Conservation (phyloP, 2,888 invertebrate species). For the Notodonta dromedarius region DNA sequence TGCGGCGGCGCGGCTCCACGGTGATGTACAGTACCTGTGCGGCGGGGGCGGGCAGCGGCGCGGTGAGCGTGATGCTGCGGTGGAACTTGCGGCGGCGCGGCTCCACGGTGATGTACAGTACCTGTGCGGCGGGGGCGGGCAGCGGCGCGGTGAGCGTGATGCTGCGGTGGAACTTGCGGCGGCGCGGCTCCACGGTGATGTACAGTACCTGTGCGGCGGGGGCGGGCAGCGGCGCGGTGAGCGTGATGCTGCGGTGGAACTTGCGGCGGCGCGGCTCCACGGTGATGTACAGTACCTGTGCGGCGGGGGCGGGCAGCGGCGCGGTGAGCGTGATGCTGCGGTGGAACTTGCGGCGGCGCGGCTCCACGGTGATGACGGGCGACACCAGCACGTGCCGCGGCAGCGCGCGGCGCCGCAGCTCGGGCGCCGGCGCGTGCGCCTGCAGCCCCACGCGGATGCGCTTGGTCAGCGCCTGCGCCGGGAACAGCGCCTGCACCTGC, state of each 20-base stretch:
- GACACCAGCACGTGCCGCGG: conserved; percentile 99
- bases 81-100: too few relatives aligned
- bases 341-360: conserved; percentile 98
- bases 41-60: too few relatives aligned
- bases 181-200: too few relatives aligned
- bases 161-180: too few relatives aligned
- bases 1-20: too few relatives aligned
- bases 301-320: conserved; percentile 87
- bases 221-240: too few relatives aligned
- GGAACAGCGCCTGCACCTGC: conserved; percentile 91
- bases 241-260: background rate
- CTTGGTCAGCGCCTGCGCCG: conserved; percentile 98
- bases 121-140: too few relatives aligned
- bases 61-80: too few relatives aligned
- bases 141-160: too few relatives aligned
- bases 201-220: too few relatives aligned
- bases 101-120: too few relatives aligned
- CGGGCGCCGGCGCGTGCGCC: conserved; percentile 97
- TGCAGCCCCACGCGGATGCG: conserved; percentile 99
- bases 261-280: background rate
- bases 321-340: conserved; percentile 98
- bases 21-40: too few relatives aligned
- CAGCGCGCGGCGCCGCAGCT: conserved; percentile 92
- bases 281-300: conserved; percentile 35
- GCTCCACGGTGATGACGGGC: conserved; percentile 99